Evolutionary conservation across 2,888 invertebrate genomes (phyloP), one percentile per base, ranked within the genome.

Genomic region (Plusia festucae): DNA sequence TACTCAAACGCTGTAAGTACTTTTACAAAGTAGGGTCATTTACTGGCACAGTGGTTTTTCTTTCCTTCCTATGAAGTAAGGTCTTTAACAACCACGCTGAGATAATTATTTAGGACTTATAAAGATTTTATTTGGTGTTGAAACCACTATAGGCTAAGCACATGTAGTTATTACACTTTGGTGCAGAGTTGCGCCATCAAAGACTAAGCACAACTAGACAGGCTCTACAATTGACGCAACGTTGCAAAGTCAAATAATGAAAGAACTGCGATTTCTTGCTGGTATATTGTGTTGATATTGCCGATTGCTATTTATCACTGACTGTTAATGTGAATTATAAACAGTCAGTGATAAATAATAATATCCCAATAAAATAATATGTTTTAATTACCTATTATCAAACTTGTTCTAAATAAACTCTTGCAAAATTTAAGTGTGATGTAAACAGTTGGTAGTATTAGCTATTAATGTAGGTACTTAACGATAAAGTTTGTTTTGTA

Each of bases 61-160:
- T 30, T 9, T 30, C 2, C 30, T n/a, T n/a, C n/a, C n/a, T n/a
- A n/a, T n/a, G n/a, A n/a, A n/a, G n/a, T n/a, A n/a, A n/a, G n/a
- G n/a, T 3, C 9, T 0, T 11, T 18, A 5, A 27, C 24, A 24
- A 16, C 16, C 15, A 32, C 24, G 16, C 7, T 22, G 24, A 60
- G 5, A 55, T 15, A 40, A 40, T 44, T 7, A 7, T 59, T 11
- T 67, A 68, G 65, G 64, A 60, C 72, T 74, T 58, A 64, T 73
- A 74, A 76, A 81, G 68, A 82, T 81, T 82, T 82, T 83, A 82
- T 79, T 78, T 77, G 73, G 73, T 86, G 81, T 82, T 76, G 85
- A 82, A 82, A 81, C 75, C 75, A 78, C 76, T 81, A 82, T 80
- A 69, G 73, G 73, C 67, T 68, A 70, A 67, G 69, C 79, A 81